Base-by-base conservation (phyloP, 2,797 vertebrate genomes). In the Pangasius sanitwongsei region DNA sequence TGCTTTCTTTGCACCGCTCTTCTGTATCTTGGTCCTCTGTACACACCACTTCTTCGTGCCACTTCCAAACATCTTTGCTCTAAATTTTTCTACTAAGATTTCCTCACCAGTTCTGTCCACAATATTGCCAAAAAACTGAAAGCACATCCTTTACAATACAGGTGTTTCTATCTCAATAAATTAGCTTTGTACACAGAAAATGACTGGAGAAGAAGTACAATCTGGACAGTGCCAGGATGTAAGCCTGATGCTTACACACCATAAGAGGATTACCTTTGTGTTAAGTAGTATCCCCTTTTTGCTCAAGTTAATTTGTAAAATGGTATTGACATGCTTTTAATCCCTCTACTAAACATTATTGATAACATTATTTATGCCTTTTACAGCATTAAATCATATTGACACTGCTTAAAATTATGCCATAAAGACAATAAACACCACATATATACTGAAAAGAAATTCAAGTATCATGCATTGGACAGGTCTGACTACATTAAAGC, bases 201-300 rank as follows among this genome's bases (percentile, higher is more conserved):
- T 95, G 94, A 94, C 93, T 94, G 94, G 93, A 94, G 89, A 94
- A 95, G 93, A 92, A 94, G 94, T 93, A 94, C 95, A 93, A 95
- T 97, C 97, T 96, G 97, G 96, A 96, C 95, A 93, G 92, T 92
- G 92, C 94, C 95, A 95, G 94, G 95, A 94, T 94, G 93, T 94
- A 95, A 95, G 95, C 94, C 89, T 93, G 92, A 94, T 95, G 96
- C 96, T 96, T 96, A 95, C 91, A 87, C 91, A 93, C 93, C 92
- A 93, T 97, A 97, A 98, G 97, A 97, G 97, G 97, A 98, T 98
- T 98, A 97, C 48, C 61, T 94, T 94, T 91, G 90, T 91, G 93
- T 94, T 96, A 96, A 97, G 96, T 94, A 96, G 93, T 90, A 93
- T 93, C 95, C 96, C 94, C 90, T 93, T 92, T 93, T 86, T 93